Conservation (phyloP, 2,888 invertebrate species). For the Drosophila prolongata region DNA sequence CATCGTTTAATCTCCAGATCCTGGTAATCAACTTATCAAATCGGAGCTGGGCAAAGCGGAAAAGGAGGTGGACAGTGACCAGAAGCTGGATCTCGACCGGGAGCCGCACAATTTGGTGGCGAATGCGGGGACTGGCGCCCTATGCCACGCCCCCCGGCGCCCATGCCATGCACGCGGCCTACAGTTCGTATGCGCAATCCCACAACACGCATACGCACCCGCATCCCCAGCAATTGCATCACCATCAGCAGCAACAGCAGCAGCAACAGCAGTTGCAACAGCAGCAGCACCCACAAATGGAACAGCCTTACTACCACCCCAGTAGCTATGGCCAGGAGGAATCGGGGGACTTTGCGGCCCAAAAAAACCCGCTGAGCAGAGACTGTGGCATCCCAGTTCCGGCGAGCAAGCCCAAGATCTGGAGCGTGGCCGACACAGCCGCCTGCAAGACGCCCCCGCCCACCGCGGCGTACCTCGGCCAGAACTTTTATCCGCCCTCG, state of each 20-base stretch:
- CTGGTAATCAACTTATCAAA: slow-evolving; percentile 85
- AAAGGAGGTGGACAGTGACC: slow-evolving; percentile 87
- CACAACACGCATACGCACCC: slow-evolving; percentile 85
- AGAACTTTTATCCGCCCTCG: slow-evolving; percentile 81
- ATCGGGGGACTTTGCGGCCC: slow-evolving; percentile 85
- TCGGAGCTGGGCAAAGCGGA: slow-evolving; percentile 88
- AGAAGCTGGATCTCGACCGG: slow-evolving; percentile 88
- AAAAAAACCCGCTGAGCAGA: slow-evolving; percentile 86
- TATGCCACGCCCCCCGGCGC: slow-evolving; percentile 61
- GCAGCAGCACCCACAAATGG: slow-evolving; percentile 82
- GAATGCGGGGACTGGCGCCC: slow-evolving; percentile 64
- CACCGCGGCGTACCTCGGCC: slow-evolving; percentile 75
- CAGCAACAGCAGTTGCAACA: slow-evolving; percentile 74
- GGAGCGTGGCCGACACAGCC: slow-evolving; percentile 96
- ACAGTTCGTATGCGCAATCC: slow-evolving; percentile 83
- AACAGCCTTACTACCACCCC: slow-evolving; percentile 64
- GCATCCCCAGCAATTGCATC: slow-evolving; percentile 63
- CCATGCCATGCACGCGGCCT: slow-evolving; percentile 61
- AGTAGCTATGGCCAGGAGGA: slow-evolving; percentile 83
- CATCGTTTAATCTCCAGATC: slow-evolving; percentile 60
- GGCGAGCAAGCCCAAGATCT: slow-evolving; percentile 96
- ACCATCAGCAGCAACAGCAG: slow-evolving; percentile 74
- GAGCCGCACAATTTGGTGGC: slow-evolving; percentile 85
- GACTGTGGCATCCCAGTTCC: slow-evolving; percentile 94
- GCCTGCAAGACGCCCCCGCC: slow-evolving; percentile 89